A percentile compares a stretch with the other conserved stretches of the same genome.
Conservation (phyloP, 2,113 vertebrate species). For the Pterocles gutturalis region DNA sequence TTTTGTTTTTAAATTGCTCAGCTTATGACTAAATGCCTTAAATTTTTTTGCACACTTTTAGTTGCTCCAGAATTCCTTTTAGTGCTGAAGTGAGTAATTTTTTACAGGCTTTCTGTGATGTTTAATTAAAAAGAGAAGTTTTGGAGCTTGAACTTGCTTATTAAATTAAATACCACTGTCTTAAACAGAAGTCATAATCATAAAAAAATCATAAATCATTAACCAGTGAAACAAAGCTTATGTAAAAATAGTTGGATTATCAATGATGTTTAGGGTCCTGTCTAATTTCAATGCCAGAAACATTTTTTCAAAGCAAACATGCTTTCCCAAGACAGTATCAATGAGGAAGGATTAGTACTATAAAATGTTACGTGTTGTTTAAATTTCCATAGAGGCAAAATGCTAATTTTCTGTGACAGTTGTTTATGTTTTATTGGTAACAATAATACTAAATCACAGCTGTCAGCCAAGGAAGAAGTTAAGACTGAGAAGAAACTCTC, state of each 20-base stretch:
- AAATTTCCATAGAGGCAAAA: not conserved
- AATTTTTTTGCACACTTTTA: not conserved
- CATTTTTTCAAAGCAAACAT: not conserved
- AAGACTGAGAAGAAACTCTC: not conserved
- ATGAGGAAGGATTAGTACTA: not conserved
- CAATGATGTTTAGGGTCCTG: not conserved
- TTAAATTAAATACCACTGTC: not conserved
- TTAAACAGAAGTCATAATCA: not conserved
- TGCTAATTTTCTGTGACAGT: not conserved
- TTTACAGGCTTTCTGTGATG: not conserved
- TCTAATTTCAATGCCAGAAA: not conserved
- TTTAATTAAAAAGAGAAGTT: constrained; percentile 38
- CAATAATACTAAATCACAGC: not conserved
- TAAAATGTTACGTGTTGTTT: not conserved
- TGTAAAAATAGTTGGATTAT: not conserved
- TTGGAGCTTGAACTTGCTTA: constrained; percentile 1
- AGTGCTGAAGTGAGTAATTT: not conserved
- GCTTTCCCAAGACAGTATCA: not conserved
- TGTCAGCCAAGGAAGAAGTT: not conserved
- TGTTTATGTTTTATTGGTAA: not conserved
- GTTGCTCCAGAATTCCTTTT: not conserved
- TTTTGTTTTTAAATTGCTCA: not conserved
- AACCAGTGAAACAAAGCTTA: not conserved
- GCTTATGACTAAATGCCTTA: not conserved
- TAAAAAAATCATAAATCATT: not conserved